These are phyloP conservation scores for Strigamia transsilvanica DNA, from an alignment of 2,888 invertebrate genomes.

Conservation along the genomic window DNA sequence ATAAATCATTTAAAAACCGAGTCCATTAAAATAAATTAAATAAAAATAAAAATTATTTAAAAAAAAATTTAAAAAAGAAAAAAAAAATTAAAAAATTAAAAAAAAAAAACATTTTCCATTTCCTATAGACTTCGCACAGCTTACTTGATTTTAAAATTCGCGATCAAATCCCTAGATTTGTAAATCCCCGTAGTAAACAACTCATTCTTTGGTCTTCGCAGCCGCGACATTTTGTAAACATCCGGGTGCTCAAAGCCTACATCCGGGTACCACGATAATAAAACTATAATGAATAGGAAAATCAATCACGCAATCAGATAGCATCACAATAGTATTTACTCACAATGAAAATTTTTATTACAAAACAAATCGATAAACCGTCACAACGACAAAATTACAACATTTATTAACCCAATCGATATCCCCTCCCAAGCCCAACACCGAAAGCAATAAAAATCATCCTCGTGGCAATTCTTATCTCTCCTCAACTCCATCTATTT, in stretches of 20 bases:
- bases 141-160: constrained; percentile 10
- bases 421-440: too few species aligned
- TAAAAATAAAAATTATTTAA: too few species aligned
- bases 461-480: neutral
- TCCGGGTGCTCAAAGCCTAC: neutral
- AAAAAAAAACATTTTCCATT: neutral
- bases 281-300: neutral
- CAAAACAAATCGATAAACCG: too few species aligned
- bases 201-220: neutral
- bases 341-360: too few species aligned
- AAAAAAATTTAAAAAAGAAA: too few species aligned
- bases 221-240: constrained; percentile 1
- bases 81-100: too few species aligned
- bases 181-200: neutral
- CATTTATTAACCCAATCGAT: too few species aligned
- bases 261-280: neutral
- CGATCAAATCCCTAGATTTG: neutral
- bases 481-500: too few species aligned
- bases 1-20: too few species aligned
- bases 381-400: too few species aligned
- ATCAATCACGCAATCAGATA: neutral
- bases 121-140: neutral
- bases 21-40: too few species aligned
- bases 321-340: neutral
- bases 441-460: neutral